A percentile compares a stretch with the other conserved stretches of the same genome.
Evolutionary conservation across 2,888 invertebrate genomes (phyloP).

Genomic region (Lycophotia porphyrea): DNA sequence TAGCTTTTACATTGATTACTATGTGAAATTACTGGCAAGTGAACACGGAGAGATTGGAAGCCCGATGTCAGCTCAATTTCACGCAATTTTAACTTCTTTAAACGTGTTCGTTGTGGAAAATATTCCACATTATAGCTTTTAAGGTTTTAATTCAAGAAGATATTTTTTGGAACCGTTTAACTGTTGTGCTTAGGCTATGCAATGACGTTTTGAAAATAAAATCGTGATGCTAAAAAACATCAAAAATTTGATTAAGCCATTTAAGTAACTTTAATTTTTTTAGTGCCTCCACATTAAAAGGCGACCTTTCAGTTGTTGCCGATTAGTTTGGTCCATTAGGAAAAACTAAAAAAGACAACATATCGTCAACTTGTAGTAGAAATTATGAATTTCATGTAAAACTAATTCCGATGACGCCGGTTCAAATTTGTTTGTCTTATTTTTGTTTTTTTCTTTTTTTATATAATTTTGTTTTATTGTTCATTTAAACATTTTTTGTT

Average conservation of each 20-base stretch:
- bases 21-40: conserved; percentile 66
- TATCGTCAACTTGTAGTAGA: too few relatives aligned
- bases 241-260: background rate
- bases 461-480: too few relatives aligned
- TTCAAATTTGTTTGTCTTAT: too few relatives aligned
- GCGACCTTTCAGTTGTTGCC: too few relatives aligned
- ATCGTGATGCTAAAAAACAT: background rate
- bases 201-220: background rate
- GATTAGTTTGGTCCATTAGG: too few relatives aligned
- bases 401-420: too few relatives aligned
- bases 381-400: too few relatives aligned
- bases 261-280: too few relatives aligned
- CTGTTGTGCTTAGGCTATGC: background rate
- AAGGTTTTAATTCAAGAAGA: background rate
- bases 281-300: too few relatives aligned
- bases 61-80: conserved; percentile 59
- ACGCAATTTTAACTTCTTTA: conserved; percentile 54
- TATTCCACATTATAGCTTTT: conserved; percentile 13
- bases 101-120: conserved; percentile 23
- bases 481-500: too few relatives aligned
- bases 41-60: conserved; percentile 62
- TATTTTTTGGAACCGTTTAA: background rate
- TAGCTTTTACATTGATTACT: conserved; percentile 71
- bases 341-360: too few relatives aligned
- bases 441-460: too few relatives aligned